Base-by-base conservation (phyloP, 2,888 invertebrate species). In the Aspidapion aeneum region DNA sequence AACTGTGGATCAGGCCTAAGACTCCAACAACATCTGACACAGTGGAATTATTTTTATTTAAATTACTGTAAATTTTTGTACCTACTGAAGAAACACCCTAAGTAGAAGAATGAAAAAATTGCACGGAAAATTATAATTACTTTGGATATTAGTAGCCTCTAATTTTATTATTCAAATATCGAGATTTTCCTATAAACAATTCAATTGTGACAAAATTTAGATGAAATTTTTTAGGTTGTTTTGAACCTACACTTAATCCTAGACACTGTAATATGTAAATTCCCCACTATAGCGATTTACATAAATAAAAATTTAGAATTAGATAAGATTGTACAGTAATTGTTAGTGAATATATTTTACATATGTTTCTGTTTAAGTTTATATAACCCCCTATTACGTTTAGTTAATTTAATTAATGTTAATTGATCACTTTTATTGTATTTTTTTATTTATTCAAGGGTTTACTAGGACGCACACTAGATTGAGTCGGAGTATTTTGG, bases 361-460 rank as follows among this genome's bases (percentile, higher is more conserved):
- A 35, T 35, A 35, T 35, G 35, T 73, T 71, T 70, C 68, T 66
- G 70, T 72, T 74, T 74, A 73, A 70, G 73, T 74, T 74, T 71
- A 69, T 70, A 70, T 63, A 66, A 67, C 61, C 59, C n/a, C 35
- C 35, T 7, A 35, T 35, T 35, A 57, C 64, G 65, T 69, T 73
- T 70, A 68, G 58, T 52, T 62, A 59, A 62, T 70, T 70, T 74
- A 71, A 66, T 71, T 72, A 69, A 69, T 72, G 69, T 68, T 62
- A 69, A 69, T 70, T n/a, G n/a, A n/a, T 65, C 71, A 72, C 71
- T 73, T 72, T 69, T 71, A 72, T 69, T 73, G 69, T 71, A 71
- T 71, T 72, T 73, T 72, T 72, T 74, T 73, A 72, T 71, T 72
- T 69, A 66, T 68, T 68, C 59, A 62, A 65, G 69, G 57, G 22